These are phyloP conservation scores for Isaurus tuberculatus DNA, from an alignment of 92 coral and sea anemone species.

Conservation along the genomic window DNA sequence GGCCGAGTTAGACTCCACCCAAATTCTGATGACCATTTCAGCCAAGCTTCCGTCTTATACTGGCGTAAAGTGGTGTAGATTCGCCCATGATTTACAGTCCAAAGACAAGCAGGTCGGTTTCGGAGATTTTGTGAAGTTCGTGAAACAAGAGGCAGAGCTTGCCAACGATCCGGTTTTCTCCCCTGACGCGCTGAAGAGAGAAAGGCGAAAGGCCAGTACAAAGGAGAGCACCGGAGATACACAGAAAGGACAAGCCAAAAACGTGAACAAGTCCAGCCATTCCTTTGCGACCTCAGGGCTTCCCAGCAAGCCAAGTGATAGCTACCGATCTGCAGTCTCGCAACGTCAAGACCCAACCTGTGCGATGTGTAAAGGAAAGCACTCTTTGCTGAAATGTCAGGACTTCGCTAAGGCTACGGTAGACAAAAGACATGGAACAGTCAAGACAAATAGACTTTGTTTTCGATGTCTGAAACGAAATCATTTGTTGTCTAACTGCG, in stretches of 20 bases:
- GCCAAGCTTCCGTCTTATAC: conserved; percentile 59
- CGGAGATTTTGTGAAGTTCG: conserved; percentile 52
- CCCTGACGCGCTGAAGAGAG: conserved; percentile 47
- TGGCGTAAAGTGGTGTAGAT: conserved; percentile 59
- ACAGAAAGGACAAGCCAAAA: conserved; percentile 15
- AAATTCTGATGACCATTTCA: conserved; percentile 29
- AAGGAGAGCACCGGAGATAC: conserved; percentile 16
- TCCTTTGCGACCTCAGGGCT: conserved; percentile 9
- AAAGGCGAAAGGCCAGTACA: conserved; percentile 43
- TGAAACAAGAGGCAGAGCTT: conserved; percentile 54
- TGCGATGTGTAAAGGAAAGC: conserved; percentile 57
- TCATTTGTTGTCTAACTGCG: conserved; percentile 64
- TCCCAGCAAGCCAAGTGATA: conserved; percentile 34
- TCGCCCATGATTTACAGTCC: conserved; percentile 44
- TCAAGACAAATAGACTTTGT: conserved; percentile 62
- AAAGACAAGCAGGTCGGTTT: conserved; percentile 42
- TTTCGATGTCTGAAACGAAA: conserved; percentile 61
- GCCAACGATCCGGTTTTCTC: conserved; percentile 59
- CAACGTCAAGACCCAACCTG: conserved; percentile 44
- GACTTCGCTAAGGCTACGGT: conserved; percentile 45
- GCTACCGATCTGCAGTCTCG: conserved; percentile 16
- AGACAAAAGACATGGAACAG: conserved; percentile 51
- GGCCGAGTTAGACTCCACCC: conserved; percentile 51
- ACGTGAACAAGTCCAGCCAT: conserved; percentile 13
- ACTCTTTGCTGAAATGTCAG: conserved; percentile 60